Conservation (phyloP, 2,113 vertebrate genomes). For the Odobenus rosmarus region DNA sequence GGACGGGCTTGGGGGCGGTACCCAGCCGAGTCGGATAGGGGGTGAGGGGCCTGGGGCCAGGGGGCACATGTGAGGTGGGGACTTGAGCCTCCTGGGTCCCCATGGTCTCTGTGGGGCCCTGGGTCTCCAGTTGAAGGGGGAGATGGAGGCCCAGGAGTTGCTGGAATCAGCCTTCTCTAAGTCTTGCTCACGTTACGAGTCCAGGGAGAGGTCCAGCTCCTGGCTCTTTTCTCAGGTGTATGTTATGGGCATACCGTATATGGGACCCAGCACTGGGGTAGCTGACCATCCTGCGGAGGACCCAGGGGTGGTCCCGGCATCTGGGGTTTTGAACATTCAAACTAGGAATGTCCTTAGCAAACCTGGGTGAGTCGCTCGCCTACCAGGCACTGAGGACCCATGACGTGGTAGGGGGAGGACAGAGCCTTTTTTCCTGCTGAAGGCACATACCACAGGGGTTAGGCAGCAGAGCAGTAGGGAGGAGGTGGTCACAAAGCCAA, state of each 20-base stretch:
- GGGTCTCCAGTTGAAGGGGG: neutral
- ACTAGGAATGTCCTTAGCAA: fast-evolving
- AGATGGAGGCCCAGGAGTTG: neutral
- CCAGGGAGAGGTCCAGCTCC: neutral
- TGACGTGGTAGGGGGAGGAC: fast-evolving
- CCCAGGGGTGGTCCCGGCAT: neutral
- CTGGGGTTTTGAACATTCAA: neutral
- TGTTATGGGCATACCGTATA: fast-evolving
- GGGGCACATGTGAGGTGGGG: neutral
- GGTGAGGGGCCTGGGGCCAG: neutral
- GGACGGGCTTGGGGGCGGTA: no score
- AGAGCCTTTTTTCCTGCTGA: neutral
- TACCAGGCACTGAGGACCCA: fast-evolving
- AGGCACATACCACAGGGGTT: neutral
- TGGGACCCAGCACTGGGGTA: fast-evolving
- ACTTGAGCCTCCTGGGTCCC: neutral
- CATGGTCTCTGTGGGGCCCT: neutral
- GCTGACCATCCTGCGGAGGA: fast-evolving
- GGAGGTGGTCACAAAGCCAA: neutral
- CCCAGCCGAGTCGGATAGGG: neutral
- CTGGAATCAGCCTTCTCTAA: neutral
- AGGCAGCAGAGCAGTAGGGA: neutral
- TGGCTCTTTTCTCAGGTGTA: fast-evolving
- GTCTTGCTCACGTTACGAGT: no score
- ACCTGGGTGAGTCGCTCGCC: neutral